Percentiles rank a stretch among this genome's conserved stretches.
Conservation (phyloP, 2,888 invertebrate species). For the Drosophila cracens region DNA sequence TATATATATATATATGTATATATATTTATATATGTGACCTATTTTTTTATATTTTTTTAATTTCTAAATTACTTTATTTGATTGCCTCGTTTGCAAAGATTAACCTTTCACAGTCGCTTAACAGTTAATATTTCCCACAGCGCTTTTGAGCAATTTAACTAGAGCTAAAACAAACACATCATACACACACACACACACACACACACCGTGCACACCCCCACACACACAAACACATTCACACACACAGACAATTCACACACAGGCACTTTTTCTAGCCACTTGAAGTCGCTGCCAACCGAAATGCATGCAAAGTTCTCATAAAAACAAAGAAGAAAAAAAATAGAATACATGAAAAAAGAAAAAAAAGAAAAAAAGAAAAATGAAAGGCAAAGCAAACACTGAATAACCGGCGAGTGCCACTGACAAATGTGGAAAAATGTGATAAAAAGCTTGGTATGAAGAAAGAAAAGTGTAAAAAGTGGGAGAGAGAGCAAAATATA, state of each 20-base stretch:
- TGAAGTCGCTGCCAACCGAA: slow-evolving; percentile 14
- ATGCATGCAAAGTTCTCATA: slow-evolving; percentile 22
- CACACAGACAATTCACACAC: neutral
- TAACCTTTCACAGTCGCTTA: neutral
- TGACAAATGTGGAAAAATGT: slow-evolving; percentile 33
- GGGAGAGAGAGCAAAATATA: slow-evolving; percentile 13
- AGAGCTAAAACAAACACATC: neutral
- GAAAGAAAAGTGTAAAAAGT: neutral
- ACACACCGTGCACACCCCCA: neutral
- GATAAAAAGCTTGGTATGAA: slow-evolving; percentile 4
- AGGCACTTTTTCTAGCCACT: slow-evolving; percentile 7
- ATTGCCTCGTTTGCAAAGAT: neutral
- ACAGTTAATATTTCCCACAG: neutral
- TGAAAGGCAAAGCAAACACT: slow-evolving; percentile 1
- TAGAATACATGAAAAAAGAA: no score
- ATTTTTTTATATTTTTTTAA: neutral
- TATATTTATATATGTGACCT: neutral
- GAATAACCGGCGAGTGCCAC: slow-evolving; percentile 15
- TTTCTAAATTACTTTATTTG: neutral
- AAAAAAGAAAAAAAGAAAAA: neutral
- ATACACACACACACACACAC: neutral
- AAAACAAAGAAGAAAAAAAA: neutral
- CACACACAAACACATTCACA: neutral
- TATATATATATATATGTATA: neutral
- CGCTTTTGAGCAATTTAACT: slow-evolving; percentile 5